Evolutionary conservation across 2,113 vertebrate species (phyloP).

Genomic region (Cyanistes caeruleus): DNA sequence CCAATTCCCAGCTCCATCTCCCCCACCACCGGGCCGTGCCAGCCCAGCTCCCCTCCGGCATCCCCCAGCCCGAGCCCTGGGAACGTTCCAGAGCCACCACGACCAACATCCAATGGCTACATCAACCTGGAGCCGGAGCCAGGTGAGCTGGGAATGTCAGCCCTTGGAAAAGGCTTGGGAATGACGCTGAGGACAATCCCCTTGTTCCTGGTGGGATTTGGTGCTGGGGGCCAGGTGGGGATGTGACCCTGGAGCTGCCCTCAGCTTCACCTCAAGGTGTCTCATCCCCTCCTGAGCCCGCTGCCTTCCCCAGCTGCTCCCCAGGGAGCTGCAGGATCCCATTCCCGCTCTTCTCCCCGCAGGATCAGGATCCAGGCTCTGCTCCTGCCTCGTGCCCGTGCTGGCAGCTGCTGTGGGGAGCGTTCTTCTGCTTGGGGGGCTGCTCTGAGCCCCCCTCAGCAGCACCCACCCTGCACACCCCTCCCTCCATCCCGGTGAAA

Average conservation of each 20-base stretch:
- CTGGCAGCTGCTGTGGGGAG: not conserved
- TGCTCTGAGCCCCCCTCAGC: constrained; percentile 3
- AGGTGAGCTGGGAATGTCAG: not conserved
- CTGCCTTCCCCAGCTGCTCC: not conserved
- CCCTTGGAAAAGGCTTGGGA: not conserved
- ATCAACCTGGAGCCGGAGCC: not conserved
- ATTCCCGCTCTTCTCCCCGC: not conserved
- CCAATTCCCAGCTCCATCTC: not conserved
- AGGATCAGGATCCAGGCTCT: constrained; percentile 1
- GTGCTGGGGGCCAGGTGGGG: fast-evolving
- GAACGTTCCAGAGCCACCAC: fast-evolving
- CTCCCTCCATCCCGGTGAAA: not conserved
- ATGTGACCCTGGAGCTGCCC: fast-evolving
- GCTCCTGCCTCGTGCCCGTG: not conserved
- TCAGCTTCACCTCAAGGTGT: not conserved
- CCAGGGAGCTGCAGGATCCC: not conserved
- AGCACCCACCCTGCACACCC: fast-evolving
- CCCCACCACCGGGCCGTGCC: not conserved
- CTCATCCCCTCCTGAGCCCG: fast-evolving
- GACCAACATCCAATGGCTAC: not conserved
- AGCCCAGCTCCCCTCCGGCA: not conserved
- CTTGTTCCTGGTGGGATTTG: not conserved
- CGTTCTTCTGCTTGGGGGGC: not conserved
- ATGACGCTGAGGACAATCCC: fast-evolving
- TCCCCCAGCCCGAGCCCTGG: not conserved